Evolutionary conservation across 1,140 invertebrate species (phyloP).

Genomic region (Drosophila repleta): DNA sequence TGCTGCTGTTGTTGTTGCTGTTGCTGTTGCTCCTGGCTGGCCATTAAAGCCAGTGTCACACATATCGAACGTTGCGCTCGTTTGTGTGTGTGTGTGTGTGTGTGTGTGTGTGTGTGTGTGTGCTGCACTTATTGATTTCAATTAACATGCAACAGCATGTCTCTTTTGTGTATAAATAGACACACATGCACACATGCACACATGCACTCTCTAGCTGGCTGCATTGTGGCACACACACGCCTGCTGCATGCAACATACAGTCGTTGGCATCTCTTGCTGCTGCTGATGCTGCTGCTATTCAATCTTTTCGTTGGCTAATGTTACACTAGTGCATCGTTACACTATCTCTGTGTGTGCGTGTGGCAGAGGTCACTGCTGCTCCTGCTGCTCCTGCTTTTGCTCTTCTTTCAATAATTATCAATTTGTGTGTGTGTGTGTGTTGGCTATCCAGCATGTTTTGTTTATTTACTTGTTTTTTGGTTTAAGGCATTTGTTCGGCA

Average conservation of each 20-base stretch:
- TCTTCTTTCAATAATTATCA: slow-evolving; percentile 75
- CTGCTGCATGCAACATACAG: slow-evolving; percentile 51
- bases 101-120: slow-evolving; percentile 29
- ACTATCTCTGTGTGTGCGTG: slow-evolving; percentile 21
- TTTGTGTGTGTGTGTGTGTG: slow-evolving; percentile 27
- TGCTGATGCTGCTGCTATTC: slow-evolving; percentile 61
- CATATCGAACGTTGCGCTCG: slow-evolving; percentile 7
- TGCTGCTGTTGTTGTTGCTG: slow-evolving; percentile 56
- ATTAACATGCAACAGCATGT: slow-evolving; percentile 83
- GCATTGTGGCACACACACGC: slow-evolving; percentile 37
- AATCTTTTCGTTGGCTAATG: slow-evolving; percentile 80
- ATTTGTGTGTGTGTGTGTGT: slow-evolving; percentile 52
- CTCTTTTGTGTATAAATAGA: slow-evolving; percentile 55
- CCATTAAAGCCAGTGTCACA: slow-evolving; percentile 62
- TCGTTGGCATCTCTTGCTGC: slow-evolving; percentile 27
- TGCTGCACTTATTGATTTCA: slow-evolving; percentile 80
- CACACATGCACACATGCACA: slow-evolving; percentile 17
- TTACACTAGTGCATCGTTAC: slow-evolving; percentile 80
- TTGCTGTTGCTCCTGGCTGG: slow-evolving; percentile 43
- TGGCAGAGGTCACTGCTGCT: slow-evolving; percentile 30
- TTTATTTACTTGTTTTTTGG: slow-evolving; percentile 80
- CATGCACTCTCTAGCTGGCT: slow-evolving; percentile 21
- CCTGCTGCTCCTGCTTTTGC: slow-evolving; percentile 36
- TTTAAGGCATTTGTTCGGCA: slow-evolving; percentile 71
- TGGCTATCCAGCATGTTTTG: slow-evolving; percentile 50